Evolutionary conservation across 2,797 vertebrate species (phyloP), one percentile per base, ranked within the genome.

Genomic region (Leucoraja ocellata): DNA sequence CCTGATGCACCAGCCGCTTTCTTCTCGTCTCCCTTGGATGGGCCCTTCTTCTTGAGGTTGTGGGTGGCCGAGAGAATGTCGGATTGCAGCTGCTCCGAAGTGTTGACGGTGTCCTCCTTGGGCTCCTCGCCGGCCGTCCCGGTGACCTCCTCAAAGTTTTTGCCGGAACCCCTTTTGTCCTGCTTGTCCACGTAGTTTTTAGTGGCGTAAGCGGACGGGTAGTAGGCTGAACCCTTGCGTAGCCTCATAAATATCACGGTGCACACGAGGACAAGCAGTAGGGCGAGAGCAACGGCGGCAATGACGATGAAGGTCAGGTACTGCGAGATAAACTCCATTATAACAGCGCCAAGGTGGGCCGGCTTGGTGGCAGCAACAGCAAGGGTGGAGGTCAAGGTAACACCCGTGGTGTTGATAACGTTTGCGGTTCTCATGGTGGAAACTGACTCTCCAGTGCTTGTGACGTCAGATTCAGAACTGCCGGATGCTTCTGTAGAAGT

Each of bases 211-310:
- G 97, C 96, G 0, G 97, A 97, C 0, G 98, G 97, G 93, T 99
- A 99, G 94, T 98, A 98, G 79, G 98, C 98, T 0, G 98, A 98
- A 25, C 98, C 97, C 94, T 99, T 99, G 94, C 97, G 98, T 94
- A 99, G 98, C 94, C 97, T 97, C 94, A 99, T 97, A 46, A 99
- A 96, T 78, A 98, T 95, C 0, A 98, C 98, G 0, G 98, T 98
- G 6, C 99, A 99, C 94, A 98, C 95, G 36, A 98, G 98, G 95
- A 98, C 98, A 95, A 99, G 97, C 94, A 99, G 96, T 95, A 99
- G 96, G 0, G 99, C 97, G 93, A 97, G 96, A 90, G 99, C 95
- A 0, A 98, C 98, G 93, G 98, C 98, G 94, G 98, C 97, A 6
- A 99, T 98, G 0, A 98, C 97, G 93, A 98, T 97, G 95, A 99